Evolutionary conservation across 30 jellyfish, hydroid and myxozoan genomes (phyloP).

Genomic region (Turritopsis rubra): DNA sequence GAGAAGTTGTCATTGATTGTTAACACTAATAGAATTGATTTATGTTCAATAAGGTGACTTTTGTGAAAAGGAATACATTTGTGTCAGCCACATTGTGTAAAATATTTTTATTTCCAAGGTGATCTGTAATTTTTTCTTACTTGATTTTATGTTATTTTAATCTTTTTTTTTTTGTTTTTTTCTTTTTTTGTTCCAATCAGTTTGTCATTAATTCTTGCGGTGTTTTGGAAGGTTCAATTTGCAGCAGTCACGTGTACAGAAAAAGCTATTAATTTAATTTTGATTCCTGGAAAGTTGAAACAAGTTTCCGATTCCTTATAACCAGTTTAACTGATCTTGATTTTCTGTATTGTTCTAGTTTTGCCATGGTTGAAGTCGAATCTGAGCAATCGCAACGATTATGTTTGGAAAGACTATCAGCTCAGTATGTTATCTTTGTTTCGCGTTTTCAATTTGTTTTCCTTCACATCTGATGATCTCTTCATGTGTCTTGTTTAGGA

Average conservation of each 20-base stretch:
- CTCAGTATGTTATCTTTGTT: slow-evolving; percentile 48
- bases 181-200: too few species aligned
- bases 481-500: slow-evolving; percentile 35
- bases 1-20: neutral
- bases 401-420: slow-evolving; percentile 73
- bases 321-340: neutral
- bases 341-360: slow-evolving; percentile 17
- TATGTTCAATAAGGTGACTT: neutral
- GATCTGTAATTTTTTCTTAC: neutral
- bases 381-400: slow-evolving; percentile 87
- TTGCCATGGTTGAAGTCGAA: slow-evolving; percentile 90
- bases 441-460: neutral
- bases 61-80: neutral
- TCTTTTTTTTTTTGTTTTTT: neutral
- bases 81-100: neutral
- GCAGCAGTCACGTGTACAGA: too few species aligned
- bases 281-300: neutral
- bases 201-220: too few species aligned
- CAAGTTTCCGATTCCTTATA: neutral
- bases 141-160: neutral
- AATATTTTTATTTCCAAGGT: neutral
- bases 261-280: too few species aligned
- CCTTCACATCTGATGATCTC: neutral
- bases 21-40: neutral
- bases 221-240: too few species aligned